Base-by-base conservation (phyloP, 1,140 invertebrate genomes). In the Orussus abietinus region DNA sequence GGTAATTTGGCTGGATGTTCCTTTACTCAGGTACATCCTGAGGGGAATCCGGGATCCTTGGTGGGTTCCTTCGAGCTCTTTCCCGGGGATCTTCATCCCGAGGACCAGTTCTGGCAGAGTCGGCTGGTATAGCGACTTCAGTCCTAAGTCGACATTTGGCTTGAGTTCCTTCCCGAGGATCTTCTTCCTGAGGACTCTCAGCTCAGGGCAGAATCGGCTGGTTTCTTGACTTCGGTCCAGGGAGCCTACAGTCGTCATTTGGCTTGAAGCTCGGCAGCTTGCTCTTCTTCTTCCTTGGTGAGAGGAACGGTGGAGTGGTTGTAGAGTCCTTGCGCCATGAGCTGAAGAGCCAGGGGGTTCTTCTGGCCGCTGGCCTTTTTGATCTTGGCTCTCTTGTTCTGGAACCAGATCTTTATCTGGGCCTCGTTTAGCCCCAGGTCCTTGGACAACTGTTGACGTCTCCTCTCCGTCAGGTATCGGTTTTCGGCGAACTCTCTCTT, bases 331-430 rank as follows among this genome's bases (percentile, higher is more conserved):
- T 98, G 92, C 1, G 93, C 91, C 90, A 96, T 96, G 37, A 98
- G 76, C 67, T 96, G 92, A 21, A 96, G 67, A 0, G 94, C 92
- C 31, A 98, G 73, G 0, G 90, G 87, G 73, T 96, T 96, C 58
- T 89, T 85, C 51, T 88, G 83, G 0, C 92, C 92, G 5, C 81
- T 85, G 0, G 91, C 83, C 69, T 98, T 98, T 78, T 98, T 98
- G 66, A 98, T 92, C 75, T 99, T 99, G 30, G 96, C 96, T 26
- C 96, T 75, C 68, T 98, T 98, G 74, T 98, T 98, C 75, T 99
- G 93, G 72, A 98, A 96, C 88, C 89, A 93, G 62, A 98, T 98
- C 77, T 99, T 99, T 64, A 99, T 98, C 72, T 99, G 96, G 0
- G 92, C 92, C 66, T 99, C 96, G 60, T 97, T 96, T 9, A 99